These are phyloP conservation scores for Columba janthina DNA, from an alignment of 2,113 vertebrate species.

Conservation along the genomic window DNA sequence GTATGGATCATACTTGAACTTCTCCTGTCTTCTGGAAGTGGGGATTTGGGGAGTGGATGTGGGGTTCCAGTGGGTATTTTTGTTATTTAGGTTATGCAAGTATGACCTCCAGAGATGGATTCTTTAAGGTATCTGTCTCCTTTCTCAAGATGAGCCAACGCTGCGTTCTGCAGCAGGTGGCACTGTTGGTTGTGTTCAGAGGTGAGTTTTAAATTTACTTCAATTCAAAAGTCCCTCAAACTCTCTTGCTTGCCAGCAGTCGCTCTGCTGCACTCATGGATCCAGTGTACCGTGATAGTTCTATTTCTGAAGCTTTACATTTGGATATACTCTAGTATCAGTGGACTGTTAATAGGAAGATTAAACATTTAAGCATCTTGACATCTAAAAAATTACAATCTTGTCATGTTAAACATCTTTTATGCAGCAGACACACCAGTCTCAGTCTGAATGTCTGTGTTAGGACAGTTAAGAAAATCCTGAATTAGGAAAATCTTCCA, in stretches of 20 bases:
- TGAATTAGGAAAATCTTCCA: not conserved
- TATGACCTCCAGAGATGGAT: not conserved
- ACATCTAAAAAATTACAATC: not conserved
- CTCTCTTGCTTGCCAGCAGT: not conserved
- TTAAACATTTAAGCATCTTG: not conserved
- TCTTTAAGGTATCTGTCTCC: not conserved
- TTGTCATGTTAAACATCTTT: not conserved
- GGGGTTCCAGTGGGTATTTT: not conserved
- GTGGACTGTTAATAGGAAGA: not conserved
- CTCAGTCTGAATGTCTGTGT: not conserved
- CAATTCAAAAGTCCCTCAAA: not conserved
- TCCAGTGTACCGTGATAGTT: not conserved
- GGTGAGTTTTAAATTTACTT: not conserved
- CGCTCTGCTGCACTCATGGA: not conserved
- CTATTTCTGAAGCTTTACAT: not conserved
- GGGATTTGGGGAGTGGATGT: not conserved
- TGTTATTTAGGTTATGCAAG: not conserved
- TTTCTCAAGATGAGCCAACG: not conserved
- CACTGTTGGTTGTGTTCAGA: slow-evolving; percentile 25
- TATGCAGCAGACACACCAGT: not conserved
- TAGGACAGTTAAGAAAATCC: not conserved
- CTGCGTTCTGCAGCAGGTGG: slow-evolving; percentile 16
- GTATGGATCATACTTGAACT: not conserved
- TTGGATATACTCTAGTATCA: not conserved
- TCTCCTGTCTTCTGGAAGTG: not conserved